Conservation (phyloP, 2,113 vertebrate genomes). For the Ptilonorhynchus violaceus region DNA sequence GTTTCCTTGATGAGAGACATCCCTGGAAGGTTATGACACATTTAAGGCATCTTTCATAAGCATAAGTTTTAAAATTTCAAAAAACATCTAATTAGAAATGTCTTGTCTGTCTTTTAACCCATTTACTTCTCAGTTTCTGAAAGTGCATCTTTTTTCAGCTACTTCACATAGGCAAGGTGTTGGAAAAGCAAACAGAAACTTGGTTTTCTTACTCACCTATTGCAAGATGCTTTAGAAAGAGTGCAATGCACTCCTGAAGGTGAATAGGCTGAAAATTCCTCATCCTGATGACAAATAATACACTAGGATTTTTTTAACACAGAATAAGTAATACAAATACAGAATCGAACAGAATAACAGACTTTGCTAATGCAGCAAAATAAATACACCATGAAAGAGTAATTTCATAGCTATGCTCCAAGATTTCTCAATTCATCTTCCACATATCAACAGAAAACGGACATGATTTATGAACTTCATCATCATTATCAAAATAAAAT, state of each 20-base stretch:
- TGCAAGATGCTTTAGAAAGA: not conserved
- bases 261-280: not conserved
- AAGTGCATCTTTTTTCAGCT: not conserved
- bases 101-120: not conserved
- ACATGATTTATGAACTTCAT: not conserved
- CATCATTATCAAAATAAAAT: not conserved
- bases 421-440: not conserved
- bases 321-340: not conserved
- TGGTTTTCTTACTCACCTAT: not conserved
- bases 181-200: not conserved
- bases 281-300: not conserved
- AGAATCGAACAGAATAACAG: not conserved
- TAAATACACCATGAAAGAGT: not conserved
- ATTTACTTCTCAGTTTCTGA: not conserved
- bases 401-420: not conserved
- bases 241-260: not conserved
- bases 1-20: not conserved
- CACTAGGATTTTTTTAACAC: not conserved
- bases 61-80: not conserved
- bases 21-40: not conserved
- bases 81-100: not conserved
- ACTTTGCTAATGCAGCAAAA: not conserved
- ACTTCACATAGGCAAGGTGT: not conserved
- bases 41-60: not conserved
- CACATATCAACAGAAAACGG: not conserved